phyloP scores from a whole-genome alignment of 2,113 vertebrate species.

The Cranoglanis bouderius region DNA sequence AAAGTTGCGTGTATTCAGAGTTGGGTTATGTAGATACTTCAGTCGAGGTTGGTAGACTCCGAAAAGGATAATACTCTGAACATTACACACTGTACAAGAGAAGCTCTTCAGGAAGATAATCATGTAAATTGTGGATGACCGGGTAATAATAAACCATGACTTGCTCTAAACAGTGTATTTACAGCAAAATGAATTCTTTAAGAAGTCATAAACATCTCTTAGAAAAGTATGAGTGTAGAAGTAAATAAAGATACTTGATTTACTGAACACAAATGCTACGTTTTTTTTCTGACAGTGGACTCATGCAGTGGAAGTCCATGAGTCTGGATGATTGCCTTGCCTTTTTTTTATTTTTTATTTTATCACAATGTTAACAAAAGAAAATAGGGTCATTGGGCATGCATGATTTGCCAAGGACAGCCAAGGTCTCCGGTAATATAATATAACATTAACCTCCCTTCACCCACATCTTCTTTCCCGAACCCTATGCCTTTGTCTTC shows the following conservation, averaged over 20 bases:
- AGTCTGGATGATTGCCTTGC: slow-evolving; percentile 26
- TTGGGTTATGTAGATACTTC: too few species aligned
- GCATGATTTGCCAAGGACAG: slow-evolving; percentile 65
- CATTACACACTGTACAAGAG: too few species aligned
- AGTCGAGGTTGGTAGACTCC: too few species aligned
- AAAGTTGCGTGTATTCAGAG: too few species aligned
- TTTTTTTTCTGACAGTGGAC: neutral
- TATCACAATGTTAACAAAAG: slow-evolving; percentile 13
- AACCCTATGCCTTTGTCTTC: slow-evolving; percentile 67
- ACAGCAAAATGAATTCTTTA: neutral
- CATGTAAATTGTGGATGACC: too few species aligned
- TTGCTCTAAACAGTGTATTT: too few species aligned
- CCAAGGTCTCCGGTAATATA: slow-evolving; percentile 61
- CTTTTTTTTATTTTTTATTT: slow-evolving; percentile 23
- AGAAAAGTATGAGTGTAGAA: neutral
- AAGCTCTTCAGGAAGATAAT: too few species aligned
- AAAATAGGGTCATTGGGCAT: slow-evolving; percentile 12
- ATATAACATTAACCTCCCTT: slow-evolving; percentile 60
- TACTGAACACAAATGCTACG: neutral
- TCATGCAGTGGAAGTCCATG: neutral
- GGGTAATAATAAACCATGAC: too few species aligned
- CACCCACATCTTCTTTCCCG: slow-evolving; percentile 54
- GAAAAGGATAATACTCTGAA: too few species aligned
- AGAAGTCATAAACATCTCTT: neutral
- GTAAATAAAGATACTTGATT: neutral